Evolutionary conservation across 2,888 invertebrate genomes (phyloP).

Genomic region (Drosophila incognita): DNA sequence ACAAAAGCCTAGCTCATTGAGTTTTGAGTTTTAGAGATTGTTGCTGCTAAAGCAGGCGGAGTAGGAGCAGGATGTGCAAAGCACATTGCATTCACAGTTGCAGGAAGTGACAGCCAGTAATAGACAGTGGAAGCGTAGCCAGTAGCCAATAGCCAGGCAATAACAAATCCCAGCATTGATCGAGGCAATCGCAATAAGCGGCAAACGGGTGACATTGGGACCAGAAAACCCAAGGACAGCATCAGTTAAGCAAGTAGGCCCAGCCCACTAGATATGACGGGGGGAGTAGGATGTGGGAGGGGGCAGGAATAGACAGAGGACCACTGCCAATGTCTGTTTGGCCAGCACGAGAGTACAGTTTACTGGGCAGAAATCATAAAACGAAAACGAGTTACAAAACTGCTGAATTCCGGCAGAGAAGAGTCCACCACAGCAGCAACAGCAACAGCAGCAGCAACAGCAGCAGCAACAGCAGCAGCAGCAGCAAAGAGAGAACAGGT

Average conservation of each 20-base stretch:
- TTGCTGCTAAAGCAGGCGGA: constrained; percentile 14
- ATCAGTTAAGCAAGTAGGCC: constrained; percentile 19
- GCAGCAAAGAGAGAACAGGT: constrained; percentile 29
- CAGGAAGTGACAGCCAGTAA: constrained; percentile 54
- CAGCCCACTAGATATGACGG: neutral
- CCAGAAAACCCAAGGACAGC: constrained; percentile 27
- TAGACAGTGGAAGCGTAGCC: constrained; percentile 1
- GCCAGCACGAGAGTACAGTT: constrained; percentile 51
- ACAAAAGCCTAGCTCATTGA: constrained; percentile 76
- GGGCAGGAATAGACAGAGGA: neutral
- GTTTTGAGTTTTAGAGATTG: constrained; percentile 59
- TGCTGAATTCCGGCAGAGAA: constrained; percentile 66
- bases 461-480: constrained; percentile 9
- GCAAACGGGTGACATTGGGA: constrained; percentile 37
- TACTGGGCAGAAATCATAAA: constrained; percentile 70
- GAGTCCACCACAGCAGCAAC: neutral
- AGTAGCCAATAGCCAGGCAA: constrained; percentile 38
- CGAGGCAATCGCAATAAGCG: constrained; percentile 64
- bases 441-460: neutral
- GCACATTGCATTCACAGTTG: constrained; percentile 52
- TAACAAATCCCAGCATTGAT: constrained; percentile 69
- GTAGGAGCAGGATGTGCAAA: constrained; percentile 7
- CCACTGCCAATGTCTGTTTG: constrained; percentile 10
- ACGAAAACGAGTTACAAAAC: constrained; percentile 79
- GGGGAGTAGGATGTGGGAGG: neutral